Base-by-base conservation (phyloP, 2,888 invertebrate species). In the Aspidiotus rigidus region DNA sequence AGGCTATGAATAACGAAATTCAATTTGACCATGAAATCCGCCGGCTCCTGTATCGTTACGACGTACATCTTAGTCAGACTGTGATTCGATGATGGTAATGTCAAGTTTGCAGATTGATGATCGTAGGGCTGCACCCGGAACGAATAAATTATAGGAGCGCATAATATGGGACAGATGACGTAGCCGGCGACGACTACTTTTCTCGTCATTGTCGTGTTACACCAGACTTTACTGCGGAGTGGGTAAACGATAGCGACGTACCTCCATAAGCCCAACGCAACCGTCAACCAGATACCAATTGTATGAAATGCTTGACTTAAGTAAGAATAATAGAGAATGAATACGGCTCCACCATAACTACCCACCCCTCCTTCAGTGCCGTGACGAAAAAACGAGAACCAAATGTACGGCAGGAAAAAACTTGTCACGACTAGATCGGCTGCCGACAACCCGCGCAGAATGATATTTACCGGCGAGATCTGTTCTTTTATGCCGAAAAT, bases 371-470 rank as follows among this genome's bases (percentile, higher is more conserved):
- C 28, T 5, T 57, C 57, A 6, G 17, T 57, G 17, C 57, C 13
- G 28, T 28, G 5, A 5, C 28, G 28, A 28, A 28, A 5, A 28
- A 28, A 28, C 6, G 7, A 10, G n/a, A 40, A 41, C 67, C 89
- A 83, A 2, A 89, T 87, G 77, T 89, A 94, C 0, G 95, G 94
- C 72, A 96, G 89, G 78, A 95, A 96, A 75, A 93, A 93, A 75
- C 95, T 82, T 88, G 95, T 95, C 15, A 95, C 94, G 15, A 93
- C 83, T 42, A 95, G 83, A 77, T 96, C 96, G n/a, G 94, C 92
- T 9, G 94, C 86, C 0, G 96, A 95, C 44, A 93, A 81, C 6
- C 90, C 90, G 0, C 93, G 93, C 55, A 96, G 84, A 71, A 96
- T 93, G 64, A 89, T 86, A 80, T 96, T 96, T 42, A 93, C 94